Percentiles rank a stretch among this genome's conserved stretches.
These are phyloP conservation scores for Zapus hudsonius DNA, from an alignment of 2,113 vertebrate species.

Conservation along the genomic window DNA sequence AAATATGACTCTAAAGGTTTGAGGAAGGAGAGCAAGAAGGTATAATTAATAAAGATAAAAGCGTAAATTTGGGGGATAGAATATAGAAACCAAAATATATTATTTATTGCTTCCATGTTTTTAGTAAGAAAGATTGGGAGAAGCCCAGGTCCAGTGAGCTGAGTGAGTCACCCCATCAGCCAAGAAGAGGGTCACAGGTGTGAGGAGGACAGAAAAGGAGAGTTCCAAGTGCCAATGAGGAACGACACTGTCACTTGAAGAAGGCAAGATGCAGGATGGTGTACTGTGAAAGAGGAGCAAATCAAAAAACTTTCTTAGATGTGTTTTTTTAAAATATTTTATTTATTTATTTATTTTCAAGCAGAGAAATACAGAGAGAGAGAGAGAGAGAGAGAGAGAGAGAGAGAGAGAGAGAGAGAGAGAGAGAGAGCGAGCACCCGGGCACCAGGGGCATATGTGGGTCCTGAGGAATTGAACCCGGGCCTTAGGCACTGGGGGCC, in stretches of 20 bases:
- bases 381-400: no score
- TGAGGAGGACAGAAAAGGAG: fast-evolving
- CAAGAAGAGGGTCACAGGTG: fast-evolving
- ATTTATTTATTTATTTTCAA: no score
- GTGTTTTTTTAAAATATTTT: not conserved
- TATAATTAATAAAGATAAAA: not conserved
- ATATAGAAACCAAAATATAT: not conserved
- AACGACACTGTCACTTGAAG: no score
- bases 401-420: no score
- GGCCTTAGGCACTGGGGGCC: no score
- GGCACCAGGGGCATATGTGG: no score
- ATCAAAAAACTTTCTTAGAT: not conserved
- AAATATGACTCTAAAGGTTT: not conserved
- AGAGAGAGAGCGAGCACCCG: no score
- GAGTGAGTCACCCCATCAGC: no score
- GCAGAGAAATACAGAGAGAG: no score
- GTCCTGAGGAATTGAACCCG: no score
- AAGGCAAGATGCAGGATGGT: not conserved
- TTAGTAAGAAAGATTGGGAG: not conserved
- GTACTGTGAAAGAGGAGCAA: not conserved
- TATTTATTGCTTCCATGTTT: not conserved
- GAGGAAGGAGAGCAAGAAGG: not conserved
- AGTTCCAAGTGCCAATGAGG: not conserved
- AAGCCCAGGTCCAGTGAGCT: not conserved
- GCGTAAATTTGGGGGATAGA: not conserved